phyloP scores from a whole-genome alignment of 2,113 vertebrate genomes.

The Syngnathus typhle region DNA sequence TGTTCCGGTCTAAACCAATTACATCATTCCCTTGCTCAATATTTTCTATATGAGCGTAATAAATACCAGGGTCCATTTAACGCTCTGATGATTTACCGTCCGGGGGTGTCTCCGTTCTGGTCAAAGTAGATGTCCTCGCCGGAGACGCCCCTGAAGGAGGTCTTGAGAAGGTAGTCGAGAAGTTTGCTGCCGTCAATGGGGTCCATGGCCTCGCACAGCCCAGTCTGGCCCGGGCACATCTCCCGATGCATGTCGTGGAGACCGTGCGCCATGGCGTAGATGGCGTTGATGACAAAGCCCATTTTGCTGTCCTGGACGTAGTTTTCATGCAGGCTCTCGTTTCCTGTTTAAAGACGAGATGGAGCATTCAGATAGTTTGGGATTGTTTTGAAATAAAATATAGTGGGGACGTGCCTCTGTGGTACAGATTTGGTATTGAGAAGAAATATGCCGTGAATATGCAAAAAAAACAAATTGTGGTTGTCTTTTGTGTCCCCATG shows the following conservation, averaged over 20 bases:
- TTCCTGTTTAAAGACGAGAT: constrained; percentile 66
- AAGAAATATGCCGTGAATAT: background rate
- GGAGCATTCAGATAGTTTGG: background rate
- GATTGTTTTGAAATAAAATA: constrained; percentile 8
- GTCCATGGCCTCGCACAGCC: constrained; percentile 93
- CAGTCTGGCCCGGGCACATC: constrained; percentile 79
- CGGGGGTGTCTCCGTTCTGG: constrained; percentile 93
- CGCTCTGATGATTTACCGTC: constrained; percentile 76
- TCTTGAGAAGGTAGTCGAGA: constrained; percentile 90
- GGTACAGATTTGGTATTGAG: background rate
- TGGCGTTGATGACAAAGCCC: constrained; percentile 99
- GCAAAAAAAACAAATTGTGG: background rate
- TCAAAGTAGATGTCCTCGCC: constrained; percentile 97
- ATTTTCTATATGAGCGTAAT: background rate
- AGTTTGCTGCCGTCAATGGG: constrained; percentile 95
- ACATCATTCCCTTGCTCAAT: constrained; percentile 35
- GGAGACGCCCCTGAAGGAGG: constrained; percentile 88
- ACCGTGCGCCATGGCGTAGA: constrained; percentile 96
- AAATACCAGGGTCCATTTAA: no score
- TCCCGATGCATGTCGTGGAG: constrained; percentile 91
- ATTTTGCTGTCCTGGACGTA: constrained; percentile 99
- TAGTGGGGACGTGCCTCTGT: background rate
- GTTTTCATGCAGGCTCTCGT: constrained; percentile 92
- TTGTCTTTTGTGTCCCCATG: no score
- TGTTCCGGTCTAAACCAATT: constrained; percentile 66